phyloP scores from a whole-genome alignment of 2,888 invertebrate species.

The Tenthredo mesomela region DNA sequence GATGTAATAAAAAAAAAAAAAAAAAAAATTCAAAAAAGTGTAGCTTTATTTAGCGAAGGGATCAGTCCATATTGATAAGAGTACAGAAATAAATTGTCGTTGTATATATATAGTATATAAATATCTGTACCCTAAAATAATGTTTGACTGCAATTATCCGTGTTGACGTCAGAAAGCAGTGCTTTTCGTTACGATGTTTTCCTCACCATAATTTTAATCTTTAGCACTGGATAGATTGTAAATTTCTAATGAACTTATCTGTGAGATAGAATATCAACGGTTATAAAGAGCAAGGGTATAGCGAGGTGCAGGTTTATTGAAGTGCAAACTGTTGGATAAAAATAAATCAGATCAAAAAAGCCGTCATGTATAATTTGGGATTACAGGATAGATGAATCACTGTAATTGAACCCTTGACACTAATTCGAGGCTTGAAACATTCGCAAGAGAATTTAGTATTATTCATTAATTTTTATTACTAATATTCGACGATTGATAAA shows the following conservation, averaged over 20 bases:
- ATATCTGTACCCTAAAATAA: neutral
- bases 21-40: neutral
- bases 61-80: neutral
- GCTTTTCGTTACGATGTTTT: conserved; percentile 11
- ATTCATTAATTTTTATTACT: neutral
- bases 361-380: neutral
- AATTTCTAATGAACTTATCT: conserved; percentile 30
- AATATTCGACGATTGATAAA: neutral
- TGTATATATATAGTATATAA: neutral
- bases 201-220: neutral
- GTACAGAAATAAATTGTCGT: neutral
- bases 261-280: conserved; percentile 5
- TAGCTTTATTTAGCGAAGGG: neutral
- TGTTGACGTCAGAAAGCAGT: neutral
- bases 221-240: neutral
- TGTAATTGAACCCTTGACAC: neutral
- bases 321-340: neutral
- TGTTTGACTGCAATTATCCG: neutral
- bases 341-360: neutral
- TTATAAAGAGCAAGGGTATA: neutral
- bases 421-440: neutral
- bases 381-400: neutral
- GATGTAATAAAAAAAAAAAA: neutral
- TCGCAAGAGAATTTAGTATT: neutral
- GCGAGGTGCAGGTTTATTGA: neutral